Base-by-base conservation (phyloP, 2,797 vertebrate genomes). In the Danio kyathit region DNA sequence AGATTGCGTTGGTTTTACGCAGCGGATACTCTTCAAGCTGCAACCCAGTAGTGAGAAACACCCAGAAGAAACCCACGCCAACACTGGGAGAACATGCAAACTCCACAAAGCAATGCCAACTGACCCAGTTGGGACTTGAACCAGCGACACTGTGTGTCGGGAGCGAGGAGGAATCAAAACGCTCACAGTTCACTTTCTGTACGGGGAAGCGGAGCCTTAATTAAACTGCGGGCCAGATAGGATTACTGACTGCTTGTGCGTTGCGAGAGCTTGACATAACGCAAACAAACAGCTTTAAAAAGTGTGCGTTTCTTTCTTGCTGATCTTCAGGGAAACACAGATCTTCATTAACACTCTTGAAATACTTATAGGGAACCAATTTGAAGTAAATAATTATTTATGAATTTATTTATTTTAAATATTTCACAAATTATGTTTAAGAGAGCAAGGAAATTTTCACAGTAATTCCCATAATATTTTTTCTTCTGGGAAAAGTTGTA, bases 251-350 rank as follows among this genome's bases (percentile, higher is more conserved):
- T 85, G 90, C 86, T 89, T 89, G 78, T 67, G 86, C 90, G 89
- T 88, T 89, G 87, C 85, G 73, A 88, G 87, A 85, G 66, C 83
- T 79, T 81, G 81, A 89, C 87, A 86, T 80, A 90, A 87, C 76
- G 87, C 91, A 95, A 94, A 94, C 93, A 94, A 94, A 94, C 86
- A 85, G 81, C 84, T 89, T 88, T 89, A 90, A 89, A 88, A 92
- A 87, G 87, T 80, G 69, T 1, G 81, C 38, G 83, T 74, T 82
- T 76, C 73, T 82, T 80, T 3, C 0, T 70, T 5, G 52, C 60
- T 64, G 85, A 74, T 63, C 65, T 66, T 75, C 40, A 76, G 83
- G 83, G 56, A 48, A 44, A 4, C 54, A 29, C 11, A 19, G 41
- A 73, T 57, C 40, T 17, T 19, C 70, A 43, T 9, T 29, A 48